Percentiles rank a stretch among this genome's conserved stretches.
These are phyloP conservation scores for Dicyrtomina minuta DNA, from an alignment of 2,888 invertebrate species.

Conservation along the genomic window DNA sequence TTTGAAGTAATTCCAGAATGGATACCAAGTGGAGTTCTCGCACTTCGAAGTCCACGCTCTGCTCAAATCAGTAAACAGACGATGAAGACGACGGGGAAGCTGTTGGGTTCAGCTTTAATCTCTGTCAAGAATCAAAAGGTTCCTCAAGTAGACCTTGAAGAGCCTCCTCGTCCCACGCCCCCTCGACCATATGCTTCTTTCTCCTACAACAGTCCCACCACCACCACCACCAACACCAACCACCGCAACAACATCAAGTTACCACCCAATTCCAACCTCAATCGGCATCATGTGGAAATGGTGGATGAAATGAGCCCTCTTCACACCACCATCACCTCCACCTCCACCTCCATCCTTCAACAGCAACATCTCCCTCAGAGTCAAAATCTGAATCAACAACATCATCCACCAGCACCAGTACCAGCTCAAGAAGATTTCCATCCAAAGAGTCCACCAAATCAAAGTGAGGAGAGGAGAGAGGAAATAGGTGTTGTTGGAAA, in stretches of 20 bases:
- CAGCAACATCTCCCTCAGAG: background rate
- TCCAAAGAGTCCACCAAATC: too few species aligned
- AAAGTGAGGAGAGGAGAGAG: background rate
- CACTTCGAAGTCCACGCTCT: conserved; percentile 47
- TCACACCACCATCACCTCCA: background rate
- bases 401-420: background rate
- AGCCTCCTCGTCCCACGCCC: conserved; percentile 19
- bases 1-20: conserved; percentile 52
- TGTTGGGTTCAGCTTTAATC: conserved; percentile 47
- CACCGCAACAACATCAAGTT: too few species aligned
- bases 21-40: conserved; percentile 52
- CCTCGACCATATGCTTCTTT: conserved; percentile 18
- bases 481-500: too few species aligned
- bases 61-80: conserved; percentile 47
- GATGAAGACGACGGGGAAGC: conserved; percentile 49
- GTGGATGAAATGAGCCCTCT: conserved; percentile 3
- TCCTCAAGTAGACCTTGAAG: background rate
- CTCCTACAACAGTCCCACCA: background rate
- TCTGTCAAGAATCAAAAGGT: conserved; percentile 44
- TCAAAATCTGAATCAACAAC: background rate
- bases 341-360: conserved; percentile 1
- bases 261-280: background rate
- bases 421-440: too few species aligned
- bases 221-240: background rate
- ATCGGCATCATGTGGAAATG: background rate